Conservation (phyloP, 2,888 invertebrate genomes). For the Minunthozetes semirufus region DNA sequence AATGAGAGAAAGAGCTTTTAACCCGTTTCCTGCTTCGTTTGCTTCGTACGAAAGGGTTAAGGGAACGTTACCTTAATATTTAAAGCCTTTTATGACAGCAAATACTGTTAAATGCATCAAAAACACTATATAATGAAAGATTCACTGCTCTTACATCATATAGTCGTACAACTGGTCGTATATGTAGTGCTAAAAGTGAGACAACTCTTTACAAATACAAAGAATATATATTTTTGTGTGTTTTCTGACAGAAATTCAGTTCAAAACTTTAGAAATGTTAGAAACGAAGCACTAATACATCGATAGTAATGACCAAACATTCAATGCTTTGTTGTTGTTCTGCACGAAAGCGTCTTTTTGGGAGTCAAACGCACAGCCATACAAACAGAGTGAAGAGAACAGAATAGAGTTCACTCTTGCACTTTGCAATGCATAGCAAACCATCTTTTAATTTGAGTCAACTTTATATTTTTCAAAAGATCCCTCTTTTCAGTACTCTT, state of each 20-base stretch:
- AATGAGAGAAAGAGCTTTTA: slow-evolving; percentile 32
- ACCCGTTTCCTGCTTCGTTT: slow-evolving; percentile 33
- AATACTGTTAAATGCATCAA: slow-evolving; percentile 28
- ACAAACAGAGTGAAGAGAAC: neutral
- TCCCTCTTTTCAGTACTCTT: slow-evolving; percentile 3
- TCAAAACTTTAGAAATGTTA: slow-evolving; percentile 2
- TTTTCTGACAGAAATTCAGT: neutral
- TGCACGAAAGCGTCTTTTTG: slow-evolving; percentile 29
- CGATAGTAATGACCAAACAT: too few species aligned
- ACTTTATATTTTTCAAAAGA: slow-evolving; percentile 25
- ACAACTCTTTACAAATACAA: slow-evolving; percentile 1
- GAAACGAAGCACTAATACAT: neutral
- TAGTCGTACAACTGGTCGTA: neutral
- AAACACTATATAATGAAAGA: slow-evolving; percentile 13
- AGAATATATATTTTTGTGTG: neutral
- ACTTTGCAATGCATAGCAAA: neutral
- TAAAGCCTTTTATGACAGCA: slow-evolving; percentile 33
- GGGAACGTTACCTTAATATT: slow-evolving; percentile 31
- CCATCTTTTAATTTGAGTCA: neutral
- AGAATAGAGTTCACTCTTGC: too few species aligned
- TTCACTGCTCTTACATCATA: slow-evolving; percentile 15
- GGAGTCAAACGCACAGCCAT: neutral
- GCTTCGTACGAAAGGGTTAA: slow-evolving; percentile 29
- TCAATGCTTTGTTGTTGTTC: neutral
- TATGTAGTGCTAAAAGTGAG: neutral